Conservation (phyloP, 2,113 vertebrate genomes). For the Tachycineta bicolor region DNA sequence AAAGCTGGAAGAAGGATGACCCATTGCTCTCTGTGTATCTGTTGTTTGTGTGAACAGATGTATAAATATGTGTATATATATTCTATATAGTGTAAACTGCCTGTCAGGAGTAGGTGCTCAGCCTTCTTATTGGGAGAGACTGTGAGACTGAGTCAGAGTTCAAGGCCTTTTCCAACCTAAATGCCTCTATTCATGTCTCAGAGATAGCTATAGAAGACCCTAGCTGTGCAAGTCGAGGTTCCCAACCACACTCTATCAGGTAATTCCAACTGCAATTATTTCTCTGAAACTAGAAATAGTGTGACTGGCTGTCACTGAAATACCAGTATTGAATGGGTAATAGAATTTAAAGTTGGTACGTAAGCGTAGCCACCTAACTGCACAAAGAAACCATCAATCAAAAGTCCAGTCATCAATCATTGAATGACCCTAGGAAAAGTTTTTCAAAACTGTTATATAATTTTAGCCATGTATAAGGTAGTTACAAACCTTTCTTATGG, state of each 20-base stretch:
- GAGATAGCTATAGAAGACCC: not conserved
- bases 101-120: rapidly evolving
- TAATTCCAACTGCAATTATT: not conserved
- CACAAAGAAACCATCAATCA: not conserved
- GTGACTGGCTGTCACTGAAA: not conserved
- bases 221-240: not conserved
- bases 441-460: not conserved
- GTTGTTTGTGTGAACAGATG: not conserved
- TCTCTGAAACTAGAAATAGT: not conserved
- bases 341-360: not conserved
- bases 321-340: not conserved
- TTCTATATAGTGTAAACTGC: not conserved
- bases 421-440: not conserved
- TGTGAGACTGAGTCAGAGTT: not conserved
- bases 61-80: not conserved
- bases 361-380: not conserved
- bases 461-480: not conserved
- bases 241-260: not conserved
- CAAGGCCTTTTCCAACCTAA: not conserved
- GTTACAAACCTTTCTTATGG: not conserved
- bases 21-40: not conserved
- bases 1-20: not conserved
- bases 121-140: not conserved
- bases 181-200: not conserved
- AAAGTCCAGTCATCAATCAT: not conserved